Evolutionary conservation across 2,797 vertebrate genomes (phyloP).

Genomic region (Girardinus metallicus): DNA sequence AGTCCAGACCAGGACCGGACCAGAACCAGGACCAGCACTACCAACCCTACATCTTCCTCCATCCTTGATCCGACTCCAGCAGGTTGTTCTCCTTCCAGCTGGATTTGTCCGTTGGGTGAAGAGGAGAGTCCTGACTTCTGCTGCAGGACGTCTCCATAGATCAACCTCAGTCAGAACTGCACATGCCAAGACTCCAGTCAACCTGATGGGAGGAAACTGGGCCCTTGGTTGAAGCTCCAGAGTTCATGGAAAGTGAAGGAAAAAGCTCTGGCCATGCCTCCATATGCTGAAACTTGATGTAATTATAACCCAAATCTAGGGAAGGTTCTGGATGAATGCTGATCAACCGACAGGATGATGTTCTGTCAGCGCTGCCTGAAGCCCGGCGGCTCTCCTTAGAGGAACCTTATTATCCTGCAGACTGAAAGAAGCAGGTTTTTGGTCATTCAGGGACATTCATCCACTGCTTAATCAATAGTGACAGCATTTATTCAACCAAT

Average conservation of each 20-base stretch:
- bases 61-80: no score
- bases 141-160: not conserved
- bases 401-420: not conserved
- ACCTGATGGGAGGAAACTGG: not conserved
- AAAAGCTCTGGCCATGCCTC: not conserved
- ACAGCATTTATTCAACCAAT: constrained; percentile 16
- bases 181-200: not conserved
- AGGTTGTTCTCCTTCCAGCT: no score
- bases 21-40: no score
- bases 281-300: not conserved
- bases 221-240: not conserved
- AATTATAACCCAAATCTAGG: not conserved
- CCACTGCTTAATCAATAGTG: constrained; percentile 6
- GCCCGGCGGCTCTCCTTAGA: not conserved
- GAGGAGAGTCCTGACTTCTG: no score
- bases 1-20: no score
- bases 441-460: not conserved
- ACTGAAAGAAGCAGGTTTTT: not conserved
- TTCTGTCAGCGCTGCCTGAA: not conserved
- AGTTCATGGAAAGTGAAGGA: not conserved
- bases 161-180: not conserved
- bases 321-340: not conserved
- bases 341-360: not conserved
- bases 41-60: no score
- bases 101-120: no score